Conservation (phyloP, 2,888 invertebrate genomes). For the Amblyjoppa proteus region DNA sequence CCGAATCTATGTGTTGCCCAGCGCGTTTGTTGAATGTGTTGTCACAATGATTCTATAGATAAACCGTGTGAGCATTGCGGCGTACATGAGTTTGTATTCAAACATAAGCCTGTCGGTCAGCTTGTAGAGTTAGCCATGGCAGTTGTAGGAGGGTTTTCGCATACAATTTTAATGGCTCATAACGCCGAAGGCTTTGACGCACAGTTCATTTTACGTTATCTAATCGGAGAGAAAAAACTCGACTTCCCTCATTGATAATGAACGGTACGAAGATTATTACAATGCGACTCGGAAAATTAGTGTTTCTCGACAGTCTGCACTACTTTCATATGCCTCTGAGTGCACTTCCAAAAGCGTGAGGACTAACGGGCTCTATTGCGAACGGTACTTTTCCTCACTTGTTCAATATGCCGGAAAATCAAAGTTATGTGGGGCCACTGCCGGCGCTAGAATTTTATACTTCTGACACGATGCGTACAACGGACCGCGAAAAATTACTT, state of each 20-base stretch:
- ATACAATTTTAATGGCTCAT: conserved; percentile 54
- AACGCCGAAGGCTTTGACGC: conserved; percentile 53
- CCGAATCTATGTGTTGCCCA: conserved; percentile 39
- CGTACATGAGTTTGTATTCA: conserved; percentile 8
- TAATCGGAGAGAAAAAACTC: conserved; percentile 31
- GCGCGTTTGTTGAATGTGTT: conserved; percentile 21
- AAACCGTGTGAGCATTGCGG: conserved; percentile 23
- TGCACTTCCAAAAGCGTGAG: conserved; percentile 74
- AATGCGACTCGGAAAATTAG: conserved; percentile 57
- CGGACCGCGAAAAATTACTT: conserved; percentile 63
- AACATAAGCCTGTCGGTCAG: conserved; percentile 40
- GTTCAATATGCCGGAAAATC: conserved; percentile 72
- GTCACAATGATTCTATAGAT: not conserved
- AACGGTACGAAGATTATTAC: conserved; percentile 70
- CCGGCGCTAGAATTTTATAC: conserved; percentile 68
- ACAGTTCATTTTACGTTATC: conserved; percentile 50
- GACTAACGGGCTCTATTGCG: conserved; percentile 60
- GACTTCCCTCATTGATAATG: conserved; percentile 68
- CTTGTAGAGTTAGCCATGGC: conserved; percentile 52
- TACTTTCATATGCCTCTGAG: conserved; percentile 75
- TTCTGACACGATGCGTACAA: conserved; percentile 65
- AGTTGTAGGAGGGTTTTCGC: not conserved
- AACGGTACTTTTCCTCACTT: conserved; percentile 74
- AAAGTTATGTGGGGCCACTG: conserved; percentile 70
- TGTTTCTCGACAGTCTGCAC: conserved; percentile 73